These are phyloP conservation scores for Danaus melanippus DNA, from an alignment of 1,140 invertebrate species.

Conservation along the genomic window DNA sequence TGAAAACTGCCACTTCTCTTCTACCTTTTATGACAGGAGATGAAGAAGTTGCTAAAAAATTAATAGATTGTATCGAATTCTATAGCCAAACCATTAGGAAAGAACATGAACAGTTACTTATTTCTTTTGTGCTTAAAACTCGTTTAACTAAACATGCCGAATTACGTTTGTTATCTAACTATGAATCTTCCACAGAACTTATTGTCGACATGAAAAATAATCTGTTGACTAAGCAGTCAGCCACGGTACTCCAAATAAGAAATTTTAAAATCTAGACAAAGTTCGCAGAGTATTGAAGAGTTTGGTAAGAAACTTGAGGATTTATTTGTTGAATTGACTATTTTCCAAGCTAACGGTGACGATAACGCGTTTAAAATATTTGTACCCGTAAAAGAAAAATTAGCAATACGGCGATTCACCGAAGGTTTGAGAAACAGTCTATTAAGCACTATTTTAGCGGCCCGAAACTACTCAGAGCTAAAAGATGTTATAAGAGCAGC, in stretches of 20 bases:
- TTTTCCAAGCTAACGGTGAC: conserved; percentile 7
- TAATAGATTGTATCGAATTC: conserved; percentile 12
- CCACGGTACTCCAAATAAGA: background rate
- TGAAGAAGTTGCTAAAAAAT: conserved; percentile 13
- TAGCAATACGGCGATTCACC: conserved; percentile 20
- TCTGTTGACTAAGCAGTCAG: too few relatives aligned
- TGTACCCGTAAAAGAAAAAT: conserved; percentile 19
- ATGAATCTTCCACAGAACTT: too few relatives aligned
- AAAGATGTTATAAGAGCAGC: conserved; percentile 23
- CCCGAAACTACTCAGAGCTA: background rate
- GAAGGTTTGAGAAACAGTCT: conserved; percentile 8
- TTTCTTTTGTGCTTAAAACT: conserved; percentile 16
- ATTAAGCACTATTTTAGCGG: too few relatives aligned
- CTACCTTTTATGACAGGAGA: conserved; percentile 15
- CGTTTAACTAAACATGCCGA: background rate
- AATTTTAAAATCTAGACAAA: conserved; percentile 8
- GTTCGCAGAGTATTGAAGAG: background rate
- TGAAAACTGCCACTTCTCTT: conserved; percentile 10
- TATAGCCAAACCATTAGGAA: conserved; percentile 10
- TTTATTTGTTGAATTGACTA: conserved; percentile 21
- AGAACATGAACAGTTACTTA: conserved; percentile 8
- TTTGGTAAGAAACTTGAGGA: conserved; percentile 21
- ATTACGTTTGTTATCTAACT: too few relatives aligned
- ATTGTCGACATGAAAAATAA: too few relatives aligned
- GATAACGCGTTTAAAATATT: conserved; percentile 13